Conservation (phyloP, 2,797 vertebrate genomes). For the Pelobates cultripes region DNA sequence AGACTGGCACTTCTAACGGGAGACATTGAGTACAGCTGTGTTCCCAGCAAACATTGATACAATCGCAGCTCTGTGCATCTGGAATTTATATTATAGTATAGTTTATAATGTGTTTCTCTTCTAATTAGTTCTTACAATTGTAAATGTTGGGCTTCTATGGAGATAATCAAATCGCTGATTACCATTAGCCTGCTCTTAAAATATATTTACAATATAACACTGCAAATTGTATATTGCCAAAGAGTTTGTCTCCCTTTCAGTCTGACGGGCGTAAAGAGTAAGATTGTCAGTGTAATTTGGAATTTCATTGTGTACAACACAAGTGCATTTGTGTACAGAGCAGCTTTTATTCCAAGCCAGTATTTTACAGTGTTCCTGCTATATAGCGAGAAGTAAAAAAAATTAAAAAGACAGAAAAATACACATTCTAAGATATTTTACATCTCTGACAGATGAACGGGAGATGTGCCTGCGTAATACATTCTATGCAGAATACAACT, state of each 20-base stretch:
- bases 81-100: too few relatives aligned
- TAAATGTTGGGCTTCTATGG: too few relatives aligned
- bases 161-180: too few relatives aligned
- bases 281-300: conserved; percentile 35
- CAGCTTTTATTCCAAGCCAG: neutral
- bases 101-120: too few relatives aligned
- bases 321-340: conserved; percentile 28
- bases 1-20: too few relatives aligned
- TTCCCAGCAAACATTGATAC: too few relatives aligned
- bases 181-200: too few relatives aligned
- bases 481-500: neutral
- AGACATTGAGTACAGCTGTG: too few relatives aligned
- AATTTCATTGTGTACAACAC: conserved; percentile 30
- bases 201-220: conserved; percentile 24
- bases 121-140: too few relatives aligned
- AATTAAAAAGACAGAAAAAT: conserved; percentile 3
- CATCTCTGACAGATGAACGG: neutral
- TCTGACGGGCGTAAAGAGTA: conserved; percentile 17
- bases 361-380: conserved; percentile 21
- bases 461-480: neutral
- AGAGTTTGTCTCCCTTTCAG: conserved; percentile 21
- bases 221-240: conserved; percentile 47
- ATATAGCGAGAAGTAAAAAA: neutral
- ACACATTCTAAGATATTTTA: conserved; percentile 10
- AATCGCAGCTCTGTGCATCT: too few relatives aligned